These are phyloP conservation scores for Drosophila insularis DNA, from an alignment of 1,140 invertebrate genomes.

Conservation along the genomic window DNA sequence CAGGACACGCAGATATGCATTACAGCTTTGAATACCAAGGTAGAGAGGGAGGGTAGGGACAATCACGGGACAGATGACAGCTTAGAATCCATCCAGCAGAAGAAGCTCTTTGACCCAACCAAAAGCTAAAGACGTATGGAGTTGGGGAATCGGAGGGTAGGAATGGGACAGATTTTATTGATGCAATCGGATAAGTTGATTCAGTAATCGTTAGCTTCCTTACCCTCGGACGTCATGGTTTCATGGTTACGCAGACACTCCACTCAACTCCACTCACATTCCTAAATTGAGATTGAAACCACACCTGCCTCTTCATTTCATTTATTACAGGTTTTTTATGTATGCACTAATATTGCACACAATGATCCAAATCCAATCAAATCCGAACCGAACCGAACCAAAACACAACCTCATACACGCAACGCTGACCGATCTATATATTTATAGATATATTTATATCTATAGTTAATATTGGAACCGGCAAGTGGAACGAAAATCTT, in stretches of 20 bases:
- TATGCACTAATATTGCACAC: conserved; percentile 19
- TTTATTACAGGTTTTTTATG: conserved; percentile 14
- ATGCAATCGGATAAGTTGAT: conserved; percentile 1
- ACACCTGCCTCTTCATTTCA: conserved; percentile 26
- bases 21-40: conserved; percentile 7
- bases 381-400: conserved; percentile 20
- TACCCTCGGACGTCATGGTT: conserved; percentile 9
- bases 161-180: neutral
- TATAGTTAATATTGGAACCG: conserved; percentile 15
- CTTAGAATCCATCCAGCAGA: neutral
- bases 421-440: conserved; percentile 6
- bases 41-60: neutral
- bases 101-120: neutral
- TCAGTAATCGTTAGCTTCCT: neutral
- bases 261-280: neutral
- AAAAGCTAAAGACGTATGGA: neutral
- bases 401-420: conserved; percentile 18
- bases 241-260: conserved; percentile 8
- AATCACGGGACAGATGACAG: neutral
- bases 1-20: conserved; percentile 3
- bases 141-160: neutral
- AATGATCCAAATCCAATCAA: conserved; percentile 3
- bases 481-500: neutral
- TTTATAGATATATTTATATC: too few relatives aligned
- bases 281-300: conserved; percentile 18